phyloP scores from a whole-genome alignment of 1,140 invertebrate genomes.

The Microvelia longipes region DNA sequence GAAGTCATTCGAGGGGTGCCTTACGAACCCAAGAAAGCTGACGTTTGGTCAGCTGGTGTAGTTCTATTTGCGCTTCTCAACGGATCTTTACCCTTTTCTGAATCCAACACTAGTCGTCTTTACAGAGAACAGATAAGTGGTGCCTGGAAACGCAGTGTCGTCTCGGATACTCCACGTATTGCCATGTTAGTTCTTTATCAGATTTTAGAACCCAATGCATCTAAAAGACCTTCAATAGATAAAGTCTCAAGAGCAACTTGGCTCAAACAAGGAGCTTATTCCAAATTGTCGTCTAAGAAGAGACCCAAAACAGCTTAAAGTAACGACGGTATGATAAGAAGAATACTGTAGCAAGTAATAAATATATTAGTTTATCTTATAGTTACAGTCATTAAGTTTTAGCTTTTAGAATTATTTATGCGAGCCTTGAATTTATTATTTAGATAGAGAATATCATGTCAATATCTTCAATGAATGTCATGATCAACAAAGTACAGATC shows the following conservation, averaged over 20 bases:
- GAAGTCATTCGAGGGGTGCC: constrained; percentile 46
- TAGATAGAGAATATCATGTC: too few species aligned
- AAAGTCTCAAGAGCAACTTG: not conserved
- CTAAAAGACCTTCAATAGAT: not conserved
- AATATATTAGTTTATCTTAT: too few species aligned
- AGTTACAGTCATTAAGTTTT: too few species aligned
- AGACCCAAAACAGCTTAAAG: not conserved
- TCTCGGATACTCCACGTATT: not conserved
- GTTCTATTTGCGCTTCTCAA: constrained; percentile 56
- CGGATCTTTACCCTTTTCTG: constrained; percentile 54
- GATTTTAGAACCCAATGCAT: not conserved
- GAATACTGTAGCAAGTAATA: not conserved
- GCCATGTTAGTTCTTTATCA: not conserved
- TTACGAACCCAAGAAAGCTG: constrained; percentile 44
- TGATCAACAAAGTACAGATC: too few species aligned
- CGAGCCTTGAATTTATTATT: too few species aligned
- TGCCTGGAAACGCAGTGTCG: not conserved
- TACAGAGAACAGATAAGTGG: not conserved
- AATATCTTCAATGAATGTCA: too few species aligned
- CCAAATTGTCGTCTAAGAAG: not conserved
- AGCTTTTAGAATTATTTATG: too few species aligned
- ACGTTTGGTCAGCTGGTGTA: constrained; percentile 53
- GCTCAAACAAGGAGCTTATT: not conserved
- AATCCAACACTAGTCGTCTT: not conserved
- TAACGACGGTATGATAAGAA: not conserved